phyloP scores from a whole-genome alignment of 1,140 invertebrate genomes.

The Diplogasteroides magnus region DNA sequence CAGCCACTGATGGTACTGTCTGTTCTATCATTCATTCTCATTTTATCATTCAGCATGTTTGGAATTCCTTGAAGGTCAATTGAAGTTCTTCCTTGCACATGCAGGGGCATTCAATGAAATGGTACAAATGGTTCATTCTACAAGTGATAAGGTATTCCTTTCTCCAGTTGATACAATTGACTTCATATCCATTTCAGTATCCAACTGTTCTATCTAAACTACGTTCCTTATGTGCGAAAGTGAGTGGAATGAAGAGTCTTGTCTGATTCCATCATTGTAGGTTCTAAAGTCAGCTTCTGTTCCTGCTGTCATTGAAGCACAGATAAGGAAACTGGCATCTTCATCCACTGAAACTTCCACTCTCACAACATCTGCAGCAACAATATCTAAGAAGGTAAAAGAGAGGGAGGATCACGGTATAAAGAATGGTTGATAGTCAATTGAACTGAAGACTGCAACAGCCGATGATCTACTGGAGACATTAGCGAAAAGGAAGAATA shows the following conservation, averaged over 20 bases:
- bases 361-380: background rate
- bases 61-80: background rate
- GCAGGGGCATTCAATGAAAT: background rate
- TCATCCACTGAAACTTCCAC: background rate
- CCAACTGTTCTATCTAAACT: background rate
- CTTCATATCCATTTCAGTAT: background rate
- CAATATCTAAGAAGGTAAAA: background rate
- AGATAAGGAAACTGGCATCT: background rate
- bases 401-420: background rate
- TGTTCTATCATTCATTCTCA: too few species aligned
- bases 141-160: background rate
- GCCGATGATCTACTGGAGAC: background rate
- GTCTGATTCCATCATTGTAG: too few species aligned
- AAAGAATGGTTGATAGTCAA: background rate
- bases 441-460: background rate
- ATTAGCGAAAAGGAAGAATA: background rate
- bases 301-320: background rate
- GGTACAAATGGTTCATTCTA: background rate
- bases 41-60: background rate
- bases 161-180: background rate
- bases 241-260: too few species aligned
- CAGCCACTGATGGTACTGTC: background rate
- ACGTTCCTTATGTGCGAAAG: background rate
- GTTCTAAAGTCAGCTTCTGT: background rate
- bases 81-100: background rate